Conservation (phyloP, 1,140 invertebrate genomes). For the Bicyclus anynana region DNA sequence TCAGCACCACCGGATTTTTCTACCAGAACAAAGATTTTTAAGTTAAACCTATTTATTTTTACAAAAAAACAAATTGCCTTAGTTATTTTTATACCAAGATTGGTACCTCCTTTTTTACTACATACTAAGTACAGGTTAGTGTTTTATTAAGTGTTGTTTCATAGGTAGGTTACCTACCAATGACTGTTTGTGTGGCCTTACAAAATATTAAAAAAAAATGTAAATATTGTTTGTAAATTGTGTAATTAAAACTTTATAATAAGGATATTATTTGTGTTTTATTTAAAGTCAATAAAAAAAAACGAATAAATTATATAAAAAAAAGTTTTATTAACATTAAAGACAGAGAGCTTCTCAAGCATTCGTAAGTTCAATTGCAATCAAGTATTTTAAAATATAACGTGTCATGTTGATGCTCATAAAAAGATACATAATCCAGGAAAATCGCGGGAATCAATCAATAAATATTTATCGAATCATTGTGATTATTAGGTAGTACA, state of each 20-base stretch:
- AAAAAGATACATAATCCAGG: neutral
- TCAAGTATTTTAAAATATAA: neutral
- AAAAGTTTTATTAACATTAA: constrained; percentile 27
- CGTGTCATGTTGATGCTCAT: neutral
- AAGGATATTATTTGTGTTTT: constrained; percentile 20
- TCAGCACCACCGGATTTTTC: constrained; percentile 43
- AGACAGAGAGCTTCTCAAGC: constrained; percentile 36
- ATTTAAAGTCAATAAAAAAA: constrained; percentile 10
- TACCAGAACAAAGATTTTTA: constrained; percentile 29
- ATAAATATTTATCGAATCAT: too few species aligned
- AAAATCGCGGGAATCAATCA: neutral
- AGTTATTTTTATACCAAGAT: neutral
- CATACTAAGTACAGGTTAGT: too few species aligned
- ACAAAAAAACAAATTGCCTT: constrained; percentile 4
- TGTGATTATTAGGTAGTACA: too few species aligned
- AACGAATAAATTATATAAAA: constrained; percentile 15
- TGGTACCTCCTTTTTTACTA: neutral
- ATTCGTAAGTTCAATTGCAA: constrained; percentile 8
- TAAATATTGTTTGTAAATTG: constrained; percentile 39
- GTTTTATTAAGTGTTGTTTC: too few species aligned
- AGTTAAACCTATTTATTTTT: constrained; percentile 17
- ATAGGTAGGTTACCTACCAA: too few species aligned
- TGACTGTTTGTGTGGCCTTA: neutral
- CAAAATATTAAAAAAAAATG: constrained; percentile 1
- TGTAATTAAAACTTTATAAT: constrained; percentile 28